Base-by-base conservation (phyloP, 2,888 invertebrate genomes). In the Lepidochrysops patricia region DNA sequence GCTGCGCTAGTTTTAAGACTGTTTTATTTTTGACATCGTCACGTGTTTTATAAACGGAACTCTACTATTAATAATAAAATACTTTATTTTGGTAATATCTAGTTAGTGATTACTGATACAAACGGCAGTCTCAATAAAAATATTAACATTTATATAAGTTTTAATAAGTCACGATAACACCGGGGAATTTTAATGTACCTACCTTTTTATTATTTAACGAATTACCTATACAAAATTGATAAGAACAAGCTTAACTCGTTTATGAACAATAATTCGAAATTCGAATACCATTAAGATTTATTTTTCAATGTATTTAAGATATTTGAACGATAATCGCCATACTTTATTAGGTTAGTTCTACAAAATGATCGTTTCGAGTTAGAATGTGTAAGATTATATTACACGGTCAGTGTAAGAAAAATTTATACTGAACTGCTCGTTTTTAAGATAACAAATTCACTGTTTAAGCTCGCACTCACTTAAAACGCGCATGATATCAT, bases 241-340 rank as follows among this genome's bases (percentile, higher is more conserved):
- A n/a, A n/a, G n/a, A n/a, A n/a, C n/a, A n/a, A n/a, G n/a, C n/a
- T n/a, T n/a, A n/a, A n/a, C n/a, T 6, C 19, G 19, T 19, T 43
- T 19, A 19, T 43, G 12, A 43, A 19, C 19, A 43, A 43, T 43
- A 43, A 43, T 43, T 43, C 23, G 15, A 15, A 43, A 43, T 43
- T 43, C 37, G 43, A 19, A 43, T 7, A 43, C 19, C 43, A 1
- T 15, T 37, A 1, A 19, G 15, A 13, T 19, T 23, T 43, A 9
- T 43, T 43, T 19, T 54, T 32, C 12, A 54, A 32, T 32, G 54
- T 54, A 9, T 52, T 7, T 23, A 19, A 54, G 54, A 54, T 32
- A 12, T 54, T 54, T 32, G 29, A 54, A 54, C 19, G 54, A 54
- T 54, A 32, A 54, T 54, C 54, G 15, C 19, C 32, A 32, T 15